These are phyloP conservation scores for Hypotaenidia okinawae DNA, from an alignment of 2,797 vertebrate genomes.

Conservation along the genomic window DNA sequence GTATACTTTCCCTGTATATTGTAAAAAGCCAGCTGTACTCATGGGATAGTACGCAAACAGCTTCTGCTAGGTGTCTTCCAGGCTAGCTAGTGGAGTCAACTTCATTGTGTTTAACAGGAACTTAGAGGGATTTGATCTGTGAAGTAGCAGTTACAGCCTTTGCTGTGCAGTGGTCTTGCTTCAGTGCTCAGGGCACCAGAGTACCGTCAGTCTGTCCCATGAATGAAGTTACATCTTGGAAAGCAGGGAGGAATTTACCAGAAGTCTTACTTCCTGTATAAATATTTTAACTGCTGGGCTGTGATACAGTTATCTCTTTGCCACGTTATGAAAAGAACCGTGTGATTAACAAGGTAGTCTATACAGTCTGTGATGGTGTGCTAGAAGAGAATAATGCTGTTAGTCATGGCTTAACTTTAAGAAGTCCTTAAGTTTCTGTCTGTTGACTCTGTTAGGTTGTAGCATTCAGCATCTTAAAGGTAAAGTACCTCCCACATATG, in stretches of 20 bases:
- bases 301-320: not conserved
- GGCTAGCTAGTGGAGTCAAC: not conserved
- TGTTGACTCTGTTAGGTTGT: not conserved
- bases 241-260: not conserved
- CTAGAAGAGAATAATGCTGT: not conserved
- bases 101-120: slow-evolving; percentile 8
- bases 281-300: not conserved
- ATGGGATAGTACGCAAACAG: not conserved
- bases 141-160: not conserved
- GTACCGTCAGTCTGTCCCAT: not conserved
- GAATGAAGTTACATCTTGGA: not conserved
- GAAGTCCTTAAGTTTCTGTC: not conserved
- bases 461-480: not conserved
- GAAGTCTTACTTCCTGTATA: not conserved
- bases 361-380: not conserved
- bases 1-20: not conserved
- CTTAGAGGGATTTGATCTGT: not conserved
- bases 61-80: not conserved
- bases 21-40: not conserved
- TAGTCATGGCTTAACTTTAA: not conserved
- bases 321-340: not conserved
- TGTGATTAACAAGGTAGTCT: not conserved
- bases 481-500: not conserved
- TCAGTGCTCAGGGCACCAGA: not conserved
- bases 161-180: not conserved